Percentiles rank a stretch among this genome's conserved stretches.
phyloP scores from a whole-genome alignment of 2,797 vertebrate genomes.

The Sphenodon punctatus region DNA sequence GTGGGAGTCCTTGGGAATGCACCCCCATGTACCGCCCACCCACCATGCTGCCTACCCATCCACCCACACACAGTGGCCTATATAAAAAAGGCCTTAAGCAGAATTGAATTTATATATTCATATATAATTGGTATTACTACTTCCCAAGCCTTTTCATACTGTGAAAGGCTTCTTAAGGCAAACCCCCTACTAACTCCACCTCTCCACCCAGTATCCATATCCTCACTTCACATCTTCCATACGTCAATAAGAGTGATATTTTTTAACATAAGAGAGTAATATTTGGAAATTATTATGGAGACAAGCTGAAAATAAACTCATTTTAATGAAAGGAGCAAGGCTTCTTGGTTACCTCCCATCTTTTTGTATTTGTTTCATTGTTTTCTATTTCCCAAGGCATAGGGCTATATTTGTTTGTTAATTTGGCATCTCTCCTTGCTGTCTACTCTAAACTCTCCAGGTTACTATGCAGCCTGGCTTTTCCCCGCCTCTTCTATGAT shows the following conservation, averaged over 20 bases:
- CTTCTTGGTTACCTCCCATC: background rate
- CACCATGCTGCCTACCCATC: no score
- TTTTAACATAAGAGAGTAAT: background rate
- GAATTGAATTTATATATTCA: background rate
- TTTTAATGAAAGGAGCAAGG: background rate
- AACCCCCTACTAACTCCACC: background rate
- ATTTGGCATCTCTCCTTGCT: background rate
- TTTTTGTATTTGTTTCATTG: background rate
- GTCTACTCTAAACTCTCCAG: background rate
- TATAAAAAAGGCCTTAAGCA: no score
- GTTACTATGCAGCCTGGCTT: background rate
- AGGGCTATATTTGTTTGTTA: background rate
- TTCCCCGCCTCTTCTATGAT: background rate
- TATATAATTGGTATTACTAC: background rate
- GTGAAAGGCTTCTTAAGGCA: background rate
- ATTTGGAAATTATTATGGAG: background rate
- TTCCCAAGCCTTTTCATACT: background rate
- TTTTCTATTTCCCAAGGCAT: background rate
- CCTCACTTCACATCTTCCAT: background rate
- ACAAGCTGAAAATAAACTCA: background rate
- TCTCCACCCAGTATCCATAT: background rate
- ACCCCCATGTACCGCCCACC: no score
- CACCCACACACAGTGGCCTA: no score
- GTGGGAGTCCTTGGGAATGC: no score
- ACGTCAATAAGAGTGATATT: background rate